phyloP scores from a whole-genome alignment of 2,797 vertebrate species.

The Fundulus diaphanus region DNA sequence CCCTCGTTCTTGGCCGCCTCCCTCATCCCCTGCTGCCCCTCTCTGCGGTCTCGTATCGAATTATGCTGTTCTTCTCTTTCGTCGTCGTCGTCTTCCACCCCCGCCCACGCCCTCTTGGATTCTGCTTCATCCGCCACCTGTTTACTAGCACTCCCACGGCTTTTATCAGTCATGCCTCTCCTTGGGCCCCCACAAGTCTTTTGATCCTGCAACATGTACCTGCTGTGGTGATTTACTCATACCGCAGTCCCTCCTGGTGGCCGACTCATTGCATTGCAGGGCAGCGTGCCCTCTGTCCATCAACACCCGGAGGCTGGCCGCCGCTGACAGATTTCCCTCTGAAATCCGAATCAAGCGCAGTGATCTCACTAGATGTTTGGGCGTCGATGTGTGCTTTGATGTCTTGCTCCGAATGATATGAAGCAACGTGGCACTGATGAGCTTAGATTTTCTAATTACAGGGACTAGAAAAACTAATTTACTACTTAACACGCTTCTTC shows the following conservation, averaged over 20 bases:
- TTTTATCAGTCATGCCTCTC: slow-evolving; percentile 60
- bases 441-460: slow-evolving; percentile 5
- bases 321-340: slow-evolving; percentile 42
- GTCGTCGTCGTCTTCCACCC: slow-evolving; percentile 31
- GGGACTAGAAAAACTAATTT: background rate
- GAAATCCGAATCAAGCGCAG: slow-evolving; percentile 34
- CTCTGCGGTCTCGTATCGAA: slow-evolving; percentile 74
- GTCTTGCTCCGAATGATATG: slow-evolving; percentile 23
- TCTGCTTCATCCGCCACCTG: slow-evolving; percentile 79
- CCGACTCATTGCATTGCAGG: slow-evolving; percentile 37
- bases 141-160: slow-evolving; percentile 72
- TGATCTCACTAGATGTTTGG: slow-evolving; percentile 38
- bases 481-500: too few relatives aligned
- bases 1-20: slow-evolving; percentile 61
- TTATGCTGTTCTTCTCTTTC: slow-evolving; percentile 82
- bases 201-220: slow-evolving; percentile 38
- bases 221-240: slow-evolving; percentile 17
- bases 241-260: slow-evolving; percentile 57
- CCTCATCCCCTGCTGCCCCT: slow-evolving; percentile 51
- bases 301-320: slow-evolving; percentile 23
- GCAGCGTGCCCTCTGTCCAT: slow-evolving; percentile 26
- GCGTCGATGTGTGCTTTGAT: slow-evolving; percentile 5
- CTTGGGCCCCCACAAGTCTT: slow-evolving; percentile 32
- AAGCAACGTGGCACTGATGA: slow-evolving; percentile 7
- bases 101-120: slow-evolving; percentile 16